Conservation (phyloP, 2,797 vertebrate species). For the Pipistrellus pygmaeus region DNA sequence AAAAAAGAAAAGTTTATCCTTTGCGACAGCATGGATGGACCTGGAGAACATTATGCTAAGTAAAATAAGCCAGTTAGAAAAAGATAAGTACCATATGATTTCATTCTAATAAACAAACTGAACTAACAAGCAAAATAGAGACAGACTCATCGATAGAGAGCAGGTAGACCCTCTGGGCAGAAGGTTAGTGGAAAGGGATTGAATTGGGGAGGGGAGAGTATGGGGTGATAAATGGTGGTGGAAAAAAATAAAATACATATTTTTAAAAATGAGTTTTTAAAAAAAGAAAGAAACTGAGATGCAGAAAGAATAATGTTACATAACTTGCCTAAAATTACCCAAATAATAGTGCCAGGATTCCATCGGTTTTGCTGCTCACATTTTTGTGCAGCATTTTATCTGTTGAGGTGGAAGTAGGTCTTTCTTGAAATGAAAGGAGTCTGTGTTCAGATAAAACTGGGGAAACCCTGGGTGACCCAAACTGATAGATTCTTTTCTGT, state of each 20-base stretch:
- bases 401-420: not conserved
- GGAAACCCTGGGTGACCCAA: not conserved
- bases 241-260: not conserved
- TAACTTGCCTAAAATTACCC: not conserved
- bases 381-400: slow-evolving; percentile 34
- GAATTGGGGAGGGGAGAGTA: too few species aligned
- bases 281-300: not conserved
- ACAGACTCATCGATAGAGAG: not conserved
- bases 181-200: not conserved
- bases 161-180: not conserved
- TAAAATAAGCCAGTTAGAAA: not conserved
- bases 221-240: not conserved
- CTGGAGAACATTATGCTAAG: not conserved
- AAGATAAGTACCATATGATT: not conserved
- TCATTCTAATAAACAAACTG: not conserved
- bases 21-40: not conserved
- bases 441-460: not conserved
- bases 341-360: not conserved
- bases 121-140: not conserved
- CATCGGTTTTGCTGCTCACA: not conserved
- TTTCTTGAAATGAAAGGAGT: slow-evolving; percentile 46
- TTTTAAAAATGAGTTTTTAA: not conserved
- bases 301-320: not conserved
- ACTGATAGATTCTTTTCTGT: not conserved
- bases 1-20: not conserved